A percentile compares a stretch with the other conserved stretches of the same genome.
These are phyloP conservation scores for Aldabrachelys gigantea DNA, from an alignment of 2,113 vertebrate genomes.

Conservation along the genomic window DNA sequence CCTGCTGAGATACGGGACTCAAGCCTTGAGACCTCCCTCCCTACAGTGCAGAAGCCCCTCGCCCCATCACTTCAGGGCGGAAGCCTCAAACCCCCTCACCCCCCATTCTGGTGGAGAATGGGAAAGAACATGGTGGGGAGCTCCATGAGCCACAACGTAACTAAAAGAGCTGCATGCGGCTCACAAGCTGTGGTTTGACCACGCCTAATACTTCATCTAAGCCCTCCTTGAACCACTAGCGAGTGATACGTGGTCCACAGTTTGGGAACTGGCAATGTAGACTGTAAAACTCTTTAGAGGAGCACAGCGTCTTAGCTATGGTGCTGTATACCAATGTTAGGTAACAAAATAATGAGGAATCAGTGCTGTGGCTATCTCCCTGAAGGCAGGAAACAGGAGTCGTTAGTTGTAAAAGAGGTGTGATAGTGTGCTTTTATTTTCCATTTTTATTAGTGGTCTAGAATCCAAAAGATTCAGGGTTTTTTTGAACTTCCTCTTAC, in stretches of 20 bases:
- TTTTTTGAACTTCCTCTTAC: neutral
- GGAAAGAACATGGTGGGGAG: too few species aligned
- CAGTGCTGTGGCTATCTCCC: accelerated
- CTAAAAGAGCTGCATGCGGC: too few species aligned
- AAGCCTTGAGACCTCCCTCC: too few species aligned
- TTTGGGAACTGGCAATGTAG: neutral
- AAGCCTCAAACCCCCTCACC: too few species aligned
- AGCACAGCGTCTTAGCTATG: neutral
- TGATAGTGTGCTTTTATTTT: neutral
- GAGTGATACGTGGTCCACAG: neutral
- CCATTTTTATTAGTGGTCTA: neutral
- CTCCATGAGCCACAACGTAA: too few species aligned
- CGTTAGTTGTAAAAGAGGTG: neutral
- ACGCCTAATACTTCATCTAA: neutral
- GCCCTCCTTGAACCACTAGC: neutral
- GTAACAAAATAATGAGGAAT: neutral
- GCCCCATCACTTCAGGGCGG: too few species aligned
- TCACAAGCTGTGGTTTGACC: too few species aligned
- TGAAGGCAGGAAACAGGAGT: neutral
- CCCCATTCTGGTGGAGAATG: too few species aligned
- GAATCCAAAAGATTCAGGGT: neutral
- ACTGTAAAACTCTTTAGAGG: neutral
- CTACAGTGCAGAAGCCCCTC: too few species aligned
- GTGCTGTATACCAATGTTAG: neutral
- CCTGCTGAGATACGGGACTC: too few species aligned